A percentile compares a stretch with the other conserved stretches of the same genome.
Conservation (phyloP, 2,113 vertebrate genomes). For the Smithornis capensis region DNA sequence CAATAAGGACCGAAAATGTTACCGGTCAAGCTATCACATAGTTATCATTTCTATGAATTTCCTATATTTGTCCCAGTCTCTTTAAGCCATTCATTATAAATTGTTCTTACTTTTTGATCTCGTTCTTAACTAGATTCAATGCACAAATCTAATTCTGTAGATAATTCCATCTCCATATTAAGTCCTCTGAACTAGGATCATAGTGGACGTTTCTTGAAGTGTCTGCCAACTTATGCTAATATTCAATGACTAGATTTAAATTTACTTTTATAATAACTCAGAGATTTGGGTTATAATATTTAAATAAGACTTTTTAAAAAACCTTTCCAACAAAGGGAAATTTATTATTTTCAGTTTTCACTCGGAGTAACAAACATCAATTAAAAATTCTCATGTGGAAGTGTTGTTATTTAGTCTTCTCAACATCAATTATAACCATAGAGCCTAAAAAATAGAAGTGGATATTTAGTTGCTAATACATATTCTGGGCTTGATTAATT, state of each 20-base stretch:
- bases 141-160: neutral
- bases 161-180: neutral
- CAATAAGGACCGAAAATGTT: neutral
- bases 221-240: neutral
- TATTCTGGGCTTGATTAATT: neutral
- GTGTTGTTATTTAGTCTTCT: neutral
- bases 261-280: neutral
- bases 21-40: neutral
- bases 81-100: neutral
- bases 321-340: neutral
- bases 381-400: neutral
- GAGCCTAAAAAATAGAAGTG: neutral
- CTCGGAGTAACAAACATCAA: neutral
- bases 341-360: neutral
- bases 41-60: neutral
- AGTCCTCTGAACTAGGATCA: neutral
- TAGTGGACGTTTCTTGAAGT: neutral
- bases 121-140: neutral
- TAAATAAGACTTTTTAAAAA: neutral
- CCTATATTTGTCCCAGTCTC: neutral
- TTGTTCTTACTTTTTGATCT: neutral
- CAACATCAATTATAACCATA: neutral
- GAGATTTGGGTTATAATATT: neutral
- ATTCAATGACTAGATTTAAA: neutral
- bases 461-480: neutral